Base-by-base conservation (phyloP, 2,113 vertebrate species). In the Lynx canadensis region DNA sequence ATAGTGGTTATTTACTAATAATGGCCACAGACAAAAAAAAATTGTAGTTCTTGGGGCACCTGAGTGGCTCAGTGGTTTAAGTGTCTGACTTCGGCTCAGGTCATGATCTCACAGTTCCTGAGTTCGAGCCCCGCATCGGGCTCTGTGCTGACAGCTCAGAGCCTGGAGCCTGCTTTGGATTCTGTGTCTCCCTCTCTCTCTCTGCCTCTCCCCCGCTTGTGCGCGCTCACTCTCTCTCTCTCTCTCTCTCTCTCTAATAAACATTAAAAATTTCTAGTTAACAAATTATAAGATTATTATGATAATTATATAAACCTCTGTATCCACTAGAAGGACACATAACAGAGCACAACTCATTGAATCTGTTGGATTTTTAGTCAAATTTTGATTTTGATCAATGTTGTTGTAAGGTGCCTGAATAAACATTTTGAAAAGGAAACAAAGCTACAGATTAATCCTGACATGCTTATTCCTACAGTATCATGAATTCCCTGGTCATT, bases 401-500 rank as follows among this genome's bases (percentile, higher is more conserved):
- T 68, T 92, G 11, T 83, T 91, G 69, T 91, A 78, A 41, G 86
- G 16, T 96, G 71, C 76, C 10, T 80, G 4, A 76, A 5, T 74
- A 38, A 92, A 27, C 5, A 69, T 63, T 76, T 92, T 60, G 12
- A 82, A 81, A 60, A 92, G 38, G 13, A 83, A 12, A 74, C 85
- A 41, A 66, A 94, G 50, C 50, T 89, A 0, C 52, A 57, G 25
- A 48, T 94, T 69, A 60, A 92, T 48, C 15, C 27, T 74, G 45
- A 38, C 48, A 3, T 98, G 74, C 97, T 38, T 97, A 69, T 92
- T 94, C 95, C 83, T 98, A 27, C 94, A 99, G 99, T 98, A 99
- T 99, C 98, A 99, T 99, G 99, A 99, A 99, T 98, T 99, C 99
- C 21, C 97, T 99, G 98, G 99, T 99, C 96, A 99, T 99, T 97